Base-by-base conservation (phyloP, 2,113 vertebrate genomes). In the Panthera uncia region DNA sequence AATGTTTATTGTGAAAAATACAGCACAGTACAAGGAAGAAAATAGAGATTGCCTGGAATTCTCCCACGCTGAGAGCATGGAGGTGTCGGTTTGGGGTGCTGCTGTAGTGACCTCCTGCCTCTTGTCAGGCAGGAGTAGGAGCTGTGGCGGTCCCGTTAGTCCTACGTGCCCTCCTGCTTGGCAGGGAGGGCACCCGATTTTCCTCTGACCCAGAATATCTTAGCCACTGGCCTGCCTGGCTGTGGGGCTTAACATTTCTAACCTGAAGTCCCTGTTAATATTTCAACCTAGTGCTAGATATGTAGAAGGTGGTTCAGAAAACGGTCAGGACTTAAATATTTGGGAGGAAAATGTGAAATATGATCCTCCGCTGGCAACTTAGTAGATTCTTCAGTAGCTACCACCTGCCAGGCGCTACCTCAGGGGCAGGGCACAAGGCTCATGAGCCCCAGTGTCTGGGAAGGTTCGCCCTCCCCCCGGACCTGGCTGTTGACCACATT, bases 31-130 rank as follows among this genome's bases (percentile, higher is more conserved):
- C 36, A 63, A 68, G 23, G 95, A 84, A 89, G 76, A 66, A 66
- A 89, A 45, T 31, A 29, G 50, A 45, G 27, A 57, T 33, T 36
- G 23, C 25, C 74, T 87, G 33, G 57, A 82, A 48, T 76, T 33
- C 57, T 78, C 0, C 31, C 7, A 25, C 19, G 25, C 66, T 0
- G 7, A 68, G 89, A 69, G 45, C 2, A 1, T 0, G n/a, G 33
- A 33, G 12, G 23, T 25, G 2, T 19, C 16, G 31, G 73, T 66
- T 33, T 29, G 69, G 31, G 10, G 18, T 6, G 14, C 29, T 18
- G 25, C 55, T 31, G 3, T 0, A 1, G 19, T 5, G 4, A 29
- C 1, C 68, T 55, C 6, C 21, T 1, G 18, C 31, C 48, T 29
- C 38, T 83, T n/a, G n/a, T 33, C 45, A 86, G 71, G n/a, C 36